Evolutionary conservation across 2,888 invertebrate genomes (phyloP).

Genomic region (Noctua comes): DNA sequence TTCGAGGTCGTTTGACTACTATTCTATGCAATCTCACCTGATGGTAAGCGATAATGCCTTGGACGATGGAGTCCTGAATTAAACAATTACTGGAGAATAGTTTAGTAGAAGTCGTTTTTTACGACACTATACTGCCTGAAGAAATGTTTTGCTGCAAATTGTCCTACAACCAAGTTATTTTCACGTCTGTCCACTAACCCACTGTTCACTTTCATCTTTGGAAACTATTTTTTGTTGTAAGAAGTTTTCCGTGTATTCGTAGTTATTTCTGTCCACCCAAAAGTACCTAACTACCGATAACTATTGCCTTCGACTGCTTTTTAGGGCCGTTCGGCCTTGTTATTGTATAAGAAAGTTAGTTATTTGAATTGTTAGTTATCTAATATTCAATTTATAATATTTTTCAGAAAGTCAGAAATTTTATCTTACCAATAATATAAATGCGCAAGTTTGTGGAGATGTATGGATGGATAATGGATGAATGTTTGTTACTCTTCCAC

Average conservation of each 20-base stretch:
- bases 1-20: background rate
- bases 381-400: background rate
- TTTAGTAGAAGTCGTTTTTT: background rate
- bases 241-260: background rate
- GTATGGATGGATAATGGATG: background rate
- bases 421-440: background rate
- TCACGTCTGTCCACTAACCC: background rate
- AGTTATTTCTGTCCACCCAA: constrained; percentile 21
- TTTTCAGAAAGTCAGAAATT: background rate
- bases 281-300: background rate
- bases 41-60: background rate
- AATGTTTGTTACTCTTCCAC: no score
- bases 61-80: no score
- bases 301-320: background rate
- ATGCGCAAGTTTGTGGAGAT: no score
- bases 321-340: background rate
- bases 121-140: background rate
- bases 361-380: background rate
- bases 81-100: background rate
- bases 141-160: background rate
- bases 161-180: background rate
- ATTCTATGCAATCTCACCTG: background rate
- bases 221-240: constrained; percentile 7
- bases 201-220: constrained; percentile 5
- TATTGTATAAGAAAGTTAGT: background rate